Conservation (phyloP, 2,888 invertebrate species). For the Oxyteleia sp. region DNA sequence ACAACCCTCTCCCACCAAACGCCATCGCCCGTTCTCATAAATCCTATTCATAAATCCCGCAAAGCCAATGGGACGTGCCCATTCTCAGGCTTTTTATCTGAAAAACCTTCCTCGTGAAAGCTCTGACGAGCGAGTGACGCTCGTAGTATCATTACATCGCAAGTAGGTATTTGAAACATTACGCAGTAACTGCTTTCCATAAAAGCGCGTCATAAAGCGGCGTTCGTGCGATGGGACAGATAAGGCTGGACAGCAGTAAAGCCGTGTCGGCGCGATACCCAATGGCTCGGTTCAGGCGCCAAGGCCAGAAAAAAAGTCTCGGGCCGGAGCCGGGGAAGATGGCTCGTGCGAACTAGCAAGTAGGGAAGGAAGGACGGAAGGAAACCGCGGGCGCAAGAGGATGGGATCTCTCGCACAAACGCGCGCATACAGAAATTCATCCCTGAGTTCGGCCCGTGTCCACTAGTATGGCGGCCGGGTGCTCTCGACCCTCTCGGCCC, state of each 20-base stretch:
- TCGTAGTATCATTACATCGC: slow-evolving; percentile 57
- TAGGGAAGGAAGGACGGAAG: slow-evolving; percentile 68
- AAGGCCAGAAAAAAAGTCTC: slow-evolving; percentile 37
- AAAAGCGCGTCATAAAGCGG: slow-evolving; percentile 65
- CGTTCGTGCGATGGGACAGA: slow-evolving; percentile 70
- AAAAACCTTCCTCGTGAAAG: slow-evolving; percentile 38
- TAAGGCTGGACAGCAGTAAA: slow-evolving; percentile 83
- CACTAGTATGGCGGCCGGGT: slow-evolving; percentile 86
- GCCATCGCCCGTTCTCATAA: background rate
- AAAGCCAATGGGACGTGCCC: background rate
- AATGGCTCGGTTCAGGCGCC: slow-evolving; percentile 45
- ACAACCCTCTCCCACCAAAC: background rate
- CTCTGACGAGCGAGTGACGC: slow-evolving; percentile 34
- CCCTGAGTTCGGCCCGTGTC: slow-evolving; percentile 85
- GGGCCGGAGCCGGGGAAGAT: slow-evolving; percentile 5
- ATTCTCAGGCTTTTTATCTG: slow-evolving; percentile 39
- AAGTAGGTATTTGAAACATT: slow-evolving; percentile 57
- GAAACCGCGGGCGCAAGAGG: slow-evolving; percentile 74
- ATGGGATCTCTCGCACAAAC: slow-evolving; percentile 80
- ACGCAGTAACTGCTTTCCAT: slow-evolving; percentile 60
- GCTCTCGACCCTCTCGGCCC: slow-evolving; percentile 76
- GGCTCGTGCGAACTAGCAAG: slow-evolving; percentile 32
- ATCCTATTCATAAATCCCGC: background rate
- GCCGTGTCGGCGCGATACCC: slow-evolving; percentile 68
- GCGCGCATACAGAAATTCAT: slow-evolving; percentile 83